These are phyloP conservation scores for Nemotelus nigrinus DNA, from an alignment of 2,888 invertebrate species.

Conservation along the genomic window DNA sequence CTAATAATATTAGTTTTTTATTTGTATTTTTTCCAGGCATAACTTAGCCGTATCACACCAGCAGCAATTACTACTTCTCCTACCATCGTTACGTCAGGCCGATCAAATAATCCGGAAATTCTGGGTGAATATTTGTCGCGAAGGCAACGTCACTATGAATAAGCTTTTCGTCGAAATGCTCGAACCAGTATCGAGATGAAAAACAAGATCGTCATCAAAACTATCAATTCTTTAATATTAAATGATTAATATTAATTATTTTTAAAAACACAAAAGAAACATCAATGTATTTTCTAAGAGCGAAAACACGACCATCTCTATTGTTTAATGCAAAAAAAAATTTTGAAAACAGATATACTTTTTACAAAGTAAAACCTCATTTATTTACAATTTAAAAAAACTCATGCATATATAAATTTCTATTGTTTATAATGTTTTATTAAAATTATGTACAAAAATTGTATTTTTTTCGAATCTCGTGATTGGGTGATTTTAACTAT, in stretches of 20 bases:
- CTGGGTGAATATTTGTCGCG: constrained; percentile 89
- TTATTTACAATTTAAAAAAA: no score
- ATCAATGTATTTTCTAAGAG: constrained; percentile 25
- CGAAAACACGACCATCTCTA: constrained; percentile 31
- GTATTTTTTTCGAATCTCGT: constrained; percentile 26
- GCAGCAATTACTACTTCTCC: constrained; percentile 85
- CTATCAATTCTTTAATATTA: no score
- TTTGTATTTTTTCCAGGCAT: constrained; percentile 66
- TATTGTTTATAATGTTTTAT: no score
- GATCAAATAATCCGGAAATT: constrained; percentile 89
- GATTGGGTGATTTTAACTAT: constrained; percentile 32
- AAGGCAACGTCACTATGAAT: constrained; percentile 92
- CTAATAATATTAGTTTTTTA: constrained; percentile 15
- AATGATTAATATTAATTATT: not conserved
- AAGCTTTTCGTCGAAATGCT: constrained; percentile 97
- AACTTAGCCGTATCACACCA: constrained; percentile 79
- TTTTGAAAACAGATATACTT: no score
- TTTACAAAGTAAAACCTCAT: no score
- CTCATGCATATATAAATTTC: no score
- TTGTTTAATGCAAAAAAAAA: no score
- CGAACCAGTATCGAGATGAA: constrained; percentile 69
- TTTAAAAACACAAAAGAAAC: not conserved
- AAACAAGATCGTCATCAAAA: constrained; percentile 13
- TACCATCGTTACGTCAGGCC: constrained; percentile 89
- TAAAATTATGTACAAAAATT: no score